Conservation (phyloP, 2,113 vertebrate genomes). For the Bujurquina vittata region DNA sequence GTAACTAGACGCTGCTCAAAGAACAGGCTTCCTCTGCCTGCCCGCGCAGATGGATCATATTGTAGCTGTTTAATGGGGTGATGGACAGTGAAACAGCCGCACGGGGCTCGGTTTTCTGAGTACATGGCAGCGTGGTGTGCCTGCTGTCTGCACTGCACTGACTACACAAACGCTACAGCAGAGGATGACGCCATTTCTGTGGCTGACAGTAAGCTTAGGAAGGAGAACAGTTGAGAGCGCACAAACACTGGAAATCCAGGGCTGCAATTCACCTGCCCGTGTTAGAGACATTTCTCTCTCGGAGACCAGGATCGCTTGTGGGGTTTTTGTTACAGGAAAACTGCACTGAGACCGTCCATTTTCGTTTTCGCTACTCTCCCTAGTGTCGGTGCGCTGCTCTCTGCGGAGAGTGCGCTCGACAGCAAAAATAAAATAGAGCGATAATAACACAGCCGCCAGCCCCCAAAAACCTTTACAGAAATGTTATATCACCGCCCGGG, state of each 20-base stretch:
- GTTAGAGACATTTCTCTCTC: not conserved
- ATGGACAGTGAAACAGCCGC: not conserved
- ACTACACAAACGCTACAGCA: constrained; percentile 68
- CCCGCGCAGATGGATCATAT: constrained; percentile 18
- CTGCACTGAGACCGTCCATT: constrained; percentile 14
- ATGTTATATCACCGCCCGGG: constrained; percentile 7
- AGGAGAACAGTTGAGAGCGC: constrained; percentile 32
- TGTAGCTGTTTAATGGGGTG: not conserved
- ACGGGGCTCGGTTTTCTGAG: constrained; percentile 19
- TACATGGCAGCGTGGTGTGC: constrained; percentile 43
- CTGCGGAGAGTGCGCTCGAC: constrained; percentile 59
- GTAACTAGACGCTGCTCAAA: constrained; percentile 19
- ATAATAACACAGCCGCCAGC: constrained; percentile 33
- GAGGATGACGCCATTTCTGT: constrained; percentile 85
- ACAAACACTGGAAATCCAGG: constrained; percentile 17
- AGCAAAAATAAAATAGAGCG: constrained; percentile 27
- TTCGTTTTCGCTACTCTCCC: constrained; percentile 35
- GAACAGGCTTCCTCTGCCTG: not conserved
- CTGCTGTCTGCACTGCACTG: constrained; percentile 67
- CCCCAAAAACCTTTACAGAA: constrained; percentile 2
- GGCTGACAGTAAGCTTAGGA: constrained; percentile 64
- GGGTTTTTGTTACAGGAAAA: constrained; percentile 7
- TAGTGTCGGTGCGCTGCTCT: constrained; percentile 50
- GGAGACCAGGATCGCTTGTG: not conserved
- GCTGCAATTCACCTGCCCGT: constrained; percentile 36